These are phyloP conservation scores for Hypselothyrea guttata DNA, from an alignment of 2,888 invertebrate species.

Conservation along the genomic window DNA sequence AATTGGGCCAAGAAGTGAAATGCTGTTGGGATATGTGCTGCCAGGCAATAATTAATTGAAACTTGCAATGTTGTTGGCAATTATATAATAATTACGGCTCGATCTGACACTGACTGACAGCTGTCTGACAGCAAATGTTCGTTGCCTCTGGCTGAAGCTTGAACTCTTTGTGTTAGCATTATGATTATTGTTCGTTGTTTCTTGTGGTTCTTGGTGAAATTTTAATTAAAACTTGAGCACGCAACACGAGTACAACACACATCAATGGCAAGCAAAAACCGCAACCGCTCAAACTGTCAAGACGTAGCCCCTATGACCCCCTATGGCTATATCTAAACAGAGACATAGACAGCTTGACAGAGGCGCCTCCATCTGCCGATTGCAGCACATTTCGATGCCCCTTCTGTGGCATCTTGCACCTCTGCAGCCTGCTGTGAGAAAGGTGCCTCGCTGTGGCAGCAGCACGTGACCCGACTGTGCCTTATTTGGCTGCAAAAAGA, in stretches of 20 bases:
- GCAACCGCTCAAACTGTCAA: slow-evolving; percentile 41
- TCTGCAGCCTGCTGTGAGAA: slow-evolving; percentile 36
- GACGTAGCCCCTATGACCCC: slow-evolving; percentile 27
- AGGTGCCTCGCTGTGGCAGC: slow-evolving; percentile 22
- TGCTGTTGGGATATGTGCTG: slow-evolving; percentile 13
- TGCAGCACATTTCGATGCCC: slow-evolving; percentile 54
- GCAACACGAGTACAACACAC: slow-evolving; percentile 22
- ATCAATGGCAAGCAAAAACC: slow-evolving; percentile 27
- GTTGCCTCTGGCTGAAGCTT: slow-evolving; percentile 38
- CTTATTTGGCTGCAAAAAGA: slow-evolving; percentile 26
- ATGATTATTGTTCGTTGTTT: slow-evolving; percentile 14
- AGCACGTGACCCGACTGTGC: slow-evolving; percentile 42
- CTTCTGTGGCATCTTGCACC: slow-evolving; percentile 29
- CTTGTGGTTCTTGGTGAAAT: slow-evolving; percentile 11
- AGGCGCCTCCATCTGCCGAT: slow-evolving; percentile 32
- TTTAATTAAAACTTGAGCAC: slow-evolving; percentile 54
- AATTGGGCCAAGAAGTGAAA: slow-evolving; percentile 32
- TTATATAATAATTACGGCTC: slow-evolving; percentile 61
- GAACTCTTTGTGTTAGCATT: slow-evolving; percentile 26
- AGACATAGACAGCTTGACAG: slow-evolving; percentile 28
- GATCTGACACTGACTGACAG: slow-evolving; percentile 50
- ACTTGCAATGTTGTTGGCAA: slow-evolving; percentile 51
- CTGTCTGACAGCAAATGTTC: slow-evolving; percentile 36
- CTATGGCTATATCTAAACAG: slow-evolving; percentile 17
- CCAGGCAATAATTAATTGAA: slow-evolving; percentile 59